Percentiles rank a stretch among this genome's conserved stretches.
Evolutionary conservation across 2,797 vertebrate species (phyloP).

Genomic region (Melanotaenia nigrans): DNA sequence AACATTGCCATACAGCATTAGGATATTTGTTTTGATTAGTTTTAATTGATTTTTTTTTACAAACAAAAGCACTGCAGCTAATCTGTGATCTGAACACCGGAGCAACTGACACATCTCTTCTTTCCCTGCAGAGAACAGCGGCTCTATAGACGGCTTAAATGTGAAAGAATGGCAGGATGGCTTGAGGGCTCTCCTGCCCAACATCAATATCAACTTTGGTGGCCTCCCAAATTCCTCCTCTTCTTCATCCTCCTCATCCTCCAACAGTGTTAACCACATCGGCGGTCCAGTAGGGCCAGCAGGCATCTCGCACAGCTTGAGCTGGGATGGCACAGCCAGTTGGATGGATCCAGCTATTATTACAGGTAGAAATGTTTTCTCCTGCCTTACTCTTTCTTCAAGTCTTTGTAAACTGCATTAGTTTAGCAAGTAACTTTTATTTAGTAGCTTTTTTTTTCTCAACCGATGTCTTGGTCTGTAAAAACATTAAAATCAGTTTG

Average conservation of each 20-base stretch:
- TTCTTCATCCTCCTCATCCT: constrained; percentile 84
- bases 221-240: constrained; percentile 96
- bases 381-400: background rate
- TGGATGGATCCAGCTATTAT: constrained; percentile 99
- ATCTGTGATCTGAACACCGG: constrained; percentile 49
- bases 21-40: constrained; percentile 33
- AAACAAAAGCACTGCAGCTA: constrained; percentile 10
- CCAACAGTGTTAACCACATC: constrained; percentile 98
- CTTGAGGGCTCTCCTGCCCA: constrained; percentile 97
- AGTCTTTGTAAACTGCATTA: background rate
- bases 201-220: constrained; percentile 99
- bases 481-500: background rate
- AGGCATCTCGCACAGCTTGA: constrained; percentile 94
- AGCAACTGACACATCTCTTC: constrained; percentile 28
- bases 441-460: background rate
- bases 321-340: constrained; percentile 96
- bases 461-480: background rate
- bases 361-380: constrained; percentile 87
- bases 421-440: background rate
- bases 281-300: constrained; percentile 88
- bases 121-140: constrained; percentile 90
- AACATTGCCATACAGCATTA: background rate
- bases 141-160: constrained; percentile 98
- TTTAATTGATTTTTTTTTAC: constrained; percentile 36
- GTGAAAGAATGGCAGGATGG: constrained; percentile 99